Percentiles rank a stretch among this genome's conserved stretches.
phyloP scores from a whole-genome alignment of 1,140 invertebrate genomes.

The Calliopsis andreniformis region DNA sequence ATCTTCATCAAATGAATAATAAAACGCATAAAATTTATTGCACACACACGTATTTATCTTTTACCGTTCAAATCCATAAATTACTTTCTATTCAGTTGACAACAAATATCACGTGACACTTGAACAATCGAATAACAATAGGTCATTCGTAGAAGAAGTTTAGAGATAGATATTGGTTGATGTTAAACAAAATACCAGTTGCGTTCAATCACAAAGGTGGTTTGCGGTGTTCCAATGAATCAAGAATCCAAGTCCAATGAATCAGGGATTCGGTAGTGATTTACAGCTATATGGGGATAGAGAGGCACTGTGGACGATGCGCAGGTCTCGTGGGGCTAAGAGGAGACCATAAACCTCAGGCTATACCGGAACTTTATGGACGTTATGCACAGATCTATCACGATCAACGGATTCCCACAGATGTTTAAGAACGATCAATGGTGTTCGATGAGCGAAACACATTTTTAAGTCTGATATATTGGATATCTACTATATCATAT shows the following conservation, averaged over 20 bases:
- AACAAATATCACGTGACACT: too few species aligned
- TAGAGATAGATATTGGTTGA: not conserved
- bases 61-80: too few species aligned
- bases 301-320: conserved; percentile 47
- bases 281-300: conserved; percentile 71
- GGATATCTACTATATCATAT: too few species aligned
- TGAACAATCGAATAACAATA: too few species aligned
- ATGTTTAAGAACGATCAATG: conserved; percentile 58
- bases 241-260: conserved; percentile 70
- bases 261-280: conserved; percentile 72
- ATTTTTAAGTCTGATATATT: too few species aligned
- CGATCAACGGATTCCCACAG: conserved; percentile 73
- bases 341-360: conserved; percentile 68
- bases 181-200: not conserved
- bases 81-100: too few species aligned
- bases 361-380: conserved; percentile 74
- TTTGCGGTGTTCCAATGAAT: conserved; percentile 45
- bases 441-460: too few species aligned
- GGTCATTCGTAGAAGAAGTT: not conserved
- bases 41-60: too few species aligned
- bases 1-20: too few species aligned
- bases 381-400: conserved; percentile 76
- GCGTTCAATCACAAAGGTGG: conserved; percentile 7
- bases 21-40: too few species aligned
- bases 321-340: conserved; percentile 68